Conservation (phyloP, 2,888 invertebrate species). For the Ptilodon capucinus region DNA sequence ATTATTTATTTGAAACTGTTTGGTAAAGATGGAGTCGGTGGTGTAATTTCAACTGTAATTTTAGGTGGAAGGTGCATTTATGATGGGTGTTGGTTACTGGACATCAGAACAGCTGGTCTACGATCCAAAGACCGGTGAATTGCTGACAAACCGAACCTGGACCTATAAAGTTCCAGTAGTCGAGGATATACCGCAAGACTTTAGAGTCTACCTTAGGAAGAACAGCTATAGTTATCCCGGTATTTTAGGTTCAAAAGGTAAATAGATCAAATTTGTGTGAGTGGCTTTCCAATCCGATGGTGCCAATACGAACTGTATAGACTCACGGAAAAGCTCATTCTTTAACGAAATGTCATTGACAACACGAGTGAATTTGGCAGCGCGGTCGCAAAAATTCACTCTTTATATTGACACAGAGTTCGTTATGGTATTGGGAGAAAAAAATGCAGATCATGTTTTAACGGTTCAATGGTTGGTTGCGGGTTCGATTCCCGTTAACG, state of each 20-base stretch:
- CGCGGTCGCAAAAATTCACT: background rate
- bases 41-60: background rate
- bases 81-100: constrained; percentile 85
- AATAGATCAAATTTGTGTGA: no score
- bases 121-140: constrained; percentile 7
- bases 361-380: no score
- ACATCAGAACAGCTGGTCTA: constrained; percentile 53
- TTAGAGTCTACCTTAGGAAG: constrained; percentile 79
- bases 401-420: no score
- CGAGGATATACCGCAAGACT: constrained; percentile 85
- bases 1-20: no score
- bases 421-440: background rate
- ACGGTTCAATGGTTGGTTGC: no score
- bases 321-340: no score
- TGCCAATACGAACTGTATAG: no score
- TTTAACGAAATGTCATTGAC: no score
- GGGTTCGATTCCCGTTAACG: no score
- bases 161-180: constrained; percentile 69
- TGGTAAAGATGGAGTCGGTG: no score
- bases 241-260: constrained; percentile 14
- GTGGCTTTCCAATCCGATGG: no score
- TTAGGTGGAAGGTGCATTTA: constrained; percentile 59
- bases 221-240: constrained; percentile 20
- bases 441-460: no score
- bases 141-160: constrained; percentile 13